Conservation (phyloP, 1,140 invertebrate genomes). For the Drosophila subobscura region DNA sequence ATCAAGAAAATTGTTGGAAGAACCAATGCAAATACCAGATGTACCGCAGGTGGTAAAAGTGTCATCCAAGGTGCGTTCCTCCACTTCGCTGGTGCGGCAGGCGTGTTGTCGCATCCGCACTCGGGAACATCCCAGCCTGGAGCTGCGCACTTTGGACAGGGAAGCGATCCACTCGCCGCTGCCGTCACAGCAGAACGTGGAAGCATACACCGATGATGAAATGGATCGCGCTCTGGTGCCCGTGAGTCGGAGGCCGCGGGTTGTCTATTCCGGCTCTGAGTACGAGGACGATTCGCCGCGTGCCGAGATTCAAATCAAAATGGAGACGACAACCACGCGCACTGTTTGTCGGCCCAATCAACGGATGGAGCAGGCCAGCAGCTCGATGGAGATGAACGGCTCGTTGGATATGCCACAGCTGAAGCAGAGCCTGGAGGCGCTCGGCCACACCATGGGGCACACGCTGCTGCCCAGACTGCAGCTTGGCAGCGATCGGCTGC, state of each 20-base stretch:
- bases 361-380: background rate
- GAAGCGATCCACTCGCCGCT: background rate
- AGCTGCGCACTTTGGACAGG: slow-evolving; percentile 14
- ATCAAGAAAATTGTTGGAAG: slow-evolving; percentile 37
- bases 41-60: slow-evolving; percentile 4
- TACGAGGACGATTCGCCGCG: slow-evolving; percentile 41
- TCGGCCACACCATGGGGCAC: slow-evolving; percentile 9
- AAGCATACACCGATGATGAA: slow-evolving; percentile 18
- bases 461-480: slow-evolving; percentile 30
- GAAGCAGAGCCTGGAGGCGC: slow-evolving; percentile 22
- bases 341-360: slow-evolving; percentile 42
- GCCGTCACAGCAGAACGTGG: background rate
- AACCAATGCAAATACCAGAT: background rate
- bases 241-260: slow-evolving; percentile 1
- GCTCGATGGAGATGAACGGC: background rate
- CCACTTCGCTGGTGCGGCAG: slow-evolving; percentile 52
- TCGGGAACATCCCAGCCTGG: slow-evolving; percentile 36
- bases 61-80: slow-evolving; percentile 29
- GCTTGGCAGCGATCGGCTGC: background rate
- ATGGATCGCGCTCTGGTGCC: slow-evolving; percentile 8
- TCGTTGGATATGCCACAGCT: slow-evolving; percentile 29
- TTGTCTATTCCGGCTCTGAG: slow-evolving; percentile 28
- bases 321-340: slow-evolving; percentile 43
- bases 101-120: slow-evolving; percentile 54
- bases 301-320: slow-evolving; percentile 52